Base-by-base conservation (phyloP, 2,888 invertebrate species). In the Luperina nickerlii region DNA sequence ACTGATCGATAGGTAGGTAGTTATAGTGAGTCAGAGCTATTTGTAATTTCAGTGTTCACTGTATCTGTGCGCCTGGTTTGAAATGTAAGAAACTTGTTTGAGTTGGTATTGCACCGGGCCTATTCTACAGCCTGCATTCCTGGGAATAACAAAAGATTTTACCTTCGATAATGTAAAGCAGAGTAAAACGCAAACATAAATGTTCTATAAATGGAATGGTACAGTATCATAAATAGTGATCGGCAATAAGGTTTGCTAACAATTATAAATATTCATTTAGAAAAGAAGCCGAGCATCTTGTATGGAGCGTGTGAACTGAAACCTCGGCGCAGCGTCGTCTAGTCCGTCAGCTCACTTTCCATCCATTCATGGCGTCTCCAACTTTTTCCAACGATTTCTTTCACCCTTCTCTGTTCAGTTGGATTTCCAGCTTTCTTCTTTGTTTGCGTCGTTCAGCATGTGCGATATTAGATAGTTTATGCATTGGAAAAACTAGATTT, bases 381-480 rank as follows among this genome's bases (percentile, higher is more conserved):
- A 94, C 92, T 96, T 97, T 95, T 96, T 96, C 94, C 92, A 93
- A 90, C 93, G 95, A 96, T 96, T 96, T 96, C 96, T 96, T 96
- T 95, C 92, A 89, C 91, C 92, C 93, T 94, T 94, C 92, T 94
- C 93, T 92, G 92, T 92, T 94, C 92, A 92, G 76, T 83, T 82
- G 74, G 79, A 91, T 94, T 94, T 92, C 90, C 92, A 94, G 94
- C 96, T 96, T 96, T 96, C 95, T 92, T 94, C 93, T 93, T 94
- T 93, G 91, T 93, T 93, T 91, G 88, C 62, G 68, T 75, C 66
- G 72, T 73, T 80, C 72, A 68, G 57, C 74, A 66, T 78, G 84
- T 84, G 76, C 80, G 68, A 77, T 84, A 81, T 69, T 60, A 75
- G n/a, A 72, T 87, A 66, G 69, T 66, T 51, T 38, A 71, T 48